Percentiles rank a stretch among this genome's conserved stretches.
These are phyloP conservation scores for Greenwoodochromis staneri DNA, from an alignment of 2,113 vertebrate species.

Conservation along the genomic window DNA sequence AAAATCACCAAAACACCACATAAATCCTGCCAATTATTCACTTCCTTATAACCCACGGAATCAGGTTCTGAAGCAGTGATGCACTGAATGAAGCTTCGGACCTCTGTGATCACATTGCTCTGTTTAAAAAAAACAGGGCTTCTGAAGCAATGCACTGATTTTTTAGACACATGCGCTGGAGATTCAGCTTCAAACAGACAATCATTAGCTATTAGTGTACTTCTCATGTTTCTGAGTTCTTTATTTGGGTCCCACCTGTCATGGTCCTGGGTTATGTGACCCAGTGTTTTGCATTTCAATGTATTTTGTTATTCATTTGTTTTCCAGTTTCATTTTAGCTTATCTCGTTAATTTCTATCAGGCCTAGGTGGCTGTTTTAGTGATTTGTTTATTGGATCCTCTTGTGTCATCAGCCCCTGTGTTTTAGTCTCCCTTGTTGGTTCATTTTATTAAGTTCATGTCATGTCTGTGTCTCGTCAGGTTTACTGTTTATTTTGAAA, in stretches of 20 bases:
- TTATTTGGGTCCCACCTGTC: background rate
- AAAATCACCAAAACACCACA: background rate
- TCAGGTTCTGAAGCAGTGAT: background rate
- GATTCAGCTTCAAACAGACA: background rate
- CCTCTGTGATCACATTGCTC: background rate
- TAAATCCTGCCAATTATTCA: fast-evolving
- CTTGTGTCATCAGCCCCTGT: fast-evolving
- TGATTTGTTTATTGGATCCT: background rate
- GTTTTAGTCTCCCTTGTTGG: background rate
- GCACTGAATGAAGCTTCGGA: background rate
- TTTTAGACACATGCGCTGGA: fast-evolving
- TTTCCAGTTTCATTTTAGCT: background rate
- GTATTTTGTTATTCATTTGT: background rate
- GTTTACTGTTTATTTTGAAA: background rate
- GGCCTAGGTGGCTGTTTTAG: fast-evolving
- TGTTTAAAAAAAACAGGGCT: background rate
- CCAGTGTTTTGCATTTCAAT: background rate
- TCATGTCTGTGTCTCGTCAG: fast-evolving
- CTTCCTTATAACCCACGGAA: background rate
- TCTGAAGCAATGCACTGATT: fast-evolving
- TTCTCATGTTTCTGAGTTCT: background rate
- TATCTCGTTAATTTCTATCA: fast-evolving
- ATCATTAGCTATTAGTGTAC: fast-evolving
- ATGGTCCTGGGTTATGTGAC: fast-evolving
- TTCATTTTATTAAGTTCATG: fast-evolving